Base-by-base conservation (phyloP, 2,113 vertebrate species). In the Cheirogaleus medius region DNA sequence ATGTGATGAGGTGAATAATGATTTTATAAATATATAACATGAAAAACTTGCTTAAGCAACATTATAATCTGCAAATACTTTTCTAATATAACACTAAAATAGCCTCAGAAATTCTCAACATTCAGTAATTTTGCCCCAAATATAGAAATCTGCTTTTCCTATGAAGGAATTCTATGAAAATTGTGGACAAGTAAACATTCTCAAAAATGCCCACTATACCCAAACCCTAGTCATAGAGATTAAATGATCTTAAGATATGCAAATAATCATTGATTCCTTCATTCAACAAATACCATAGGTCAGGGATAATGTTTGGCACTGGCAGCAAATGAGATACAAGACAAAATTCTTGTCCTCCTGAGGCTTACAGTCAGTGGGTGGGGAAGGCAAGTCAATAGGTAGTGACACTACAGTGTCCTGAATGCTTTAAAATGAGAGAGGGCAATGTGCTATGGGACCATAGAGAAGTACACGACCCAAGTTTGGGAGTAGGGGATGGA, bases 71-170 rank as follows among this genome's bases (percentile, higher is more conserved):
- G 71, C 6, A 94, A 80, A 15, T 73, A 21, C 8, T 1, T 92
- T 85, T 87, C 34, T 87, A 86, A 95, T 49, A 58, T 15, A 89
- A 95, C 49, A 58, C 21, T 77, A 83, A 92, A 42, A 44, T 42
- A 74, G 23, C 25, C 52, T 93, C 74, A 91, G 21, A 42, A 76
- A 83, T 34, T 23, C 54, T 88, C 37, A 60, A 60, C 2, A 49
- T n/a, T 69, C 49, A 80, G 74, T 44, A 58, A 10, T 13, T 87
- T 87, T 93, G 8, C 8, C 34, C 1, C 29, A 87, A 73, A 91
- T 56, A 34, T 8, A 90, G 44, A 80, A 88, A 87, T 34, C 69
- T 9, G 1, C 3, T 5, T 96, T 76, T 84, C 44, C 49, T 85
- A 39, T 11, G 80, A 60, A 52, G 21, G 1, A 95, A 91, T 74